Percentiles rank a stretch among this genome's conserved stretches.
These are phyloP conservation scores for Lasioglossum vierecki DNA, from an alignment of 2,888 invertebrate genomes.

Conservation along the genomic window DNA sequence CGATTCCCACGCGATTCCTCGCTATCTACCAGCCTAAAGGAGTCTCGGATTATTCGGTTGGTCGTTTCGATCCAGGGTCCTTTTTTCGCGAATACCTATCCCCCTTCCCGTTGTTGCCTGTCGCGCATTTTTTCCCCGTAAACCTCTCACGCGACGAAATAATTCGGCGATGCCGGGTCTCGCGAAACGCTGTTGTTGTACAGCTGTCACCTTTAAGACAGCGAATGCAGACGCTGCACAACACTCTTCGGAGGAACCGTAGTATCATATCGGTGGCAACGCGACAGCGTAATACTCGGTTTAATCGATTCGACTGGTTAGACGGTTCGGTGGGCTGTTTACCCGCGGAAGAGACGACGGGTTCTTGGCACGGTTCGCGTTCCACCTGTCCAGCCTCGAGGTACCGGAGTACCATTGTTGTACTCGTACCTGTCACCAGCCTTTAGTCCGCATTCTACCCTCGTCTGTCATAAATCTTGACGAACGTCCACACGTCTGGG, in stretches of 20 bases:
- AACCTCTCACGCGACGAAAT: background rate
- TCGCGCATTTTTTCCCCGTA: background rate
- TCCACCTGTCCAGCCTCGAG: conserved; percentile 11
- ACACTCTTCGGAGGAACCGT: background rate
- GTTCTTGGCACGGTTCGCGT: conserved; percentile 34
- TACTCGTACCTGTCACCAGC: background rate
- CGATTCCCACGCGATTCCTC: background rate
- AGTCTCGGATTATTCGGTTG: background rate
- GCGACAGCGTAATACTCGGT: conserved; percentile 28
- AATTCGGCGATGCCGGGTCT: background rate
- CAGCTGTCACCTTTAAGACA: conserved; percentile 3
- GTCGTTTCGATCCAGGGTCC: background rate
- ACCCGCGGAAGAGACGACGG: conserved; percentile 10
- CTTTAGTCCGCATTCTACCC: background rate
- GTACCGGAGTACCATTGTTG: background rate
- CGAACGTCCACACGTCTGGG: background rate
- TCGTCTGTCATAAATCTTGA: background rate
- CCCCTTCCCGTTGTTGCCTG: background rate
- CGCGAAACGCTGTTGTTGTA: background rate
- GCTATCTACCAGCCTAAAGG: background rate
- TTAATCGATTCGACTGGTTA: conserved; percentile 44
- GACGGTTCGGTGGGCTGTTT: conserved; percentile 23
- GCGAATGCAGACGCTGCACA: background rate
- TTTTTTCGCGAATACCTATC: background rate
- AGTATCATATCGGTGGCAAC: conserved; percentile 24